Evolutionary conservation across 1,140 invertebrate genomes (phyloP).

Genomic region (Drosophila ercepeae): DNA sequence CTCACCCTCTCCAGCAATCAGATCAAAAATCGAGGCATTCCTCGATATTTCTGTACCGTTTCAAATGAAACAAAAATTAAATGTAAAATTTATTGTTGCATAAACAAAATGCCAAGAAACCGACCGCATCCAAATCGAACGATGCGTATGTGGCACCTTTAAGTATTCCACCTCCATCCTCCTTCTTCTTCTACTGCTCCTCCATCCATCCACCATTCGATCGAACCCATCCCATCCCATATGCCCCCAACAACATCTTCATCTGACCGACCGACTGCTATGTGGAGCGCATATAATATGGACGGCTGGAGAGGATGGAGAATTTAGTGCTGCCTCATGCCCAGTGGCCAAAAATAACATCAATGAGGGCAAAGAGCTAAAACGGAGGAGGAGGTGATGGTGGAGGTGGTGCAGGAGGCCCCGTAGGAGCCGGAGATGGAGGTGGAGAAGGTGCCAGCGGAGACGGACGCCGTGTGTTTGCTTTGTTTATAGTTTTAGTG

Average conservation of each 20-base stretch:
- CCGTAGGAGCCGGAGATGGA: not conserved
- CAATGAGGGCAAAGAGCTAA: constrained; percentile 27
- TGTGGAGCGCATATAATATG: constrained; percentile 49
- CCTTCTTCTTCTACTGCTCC: not conserved
- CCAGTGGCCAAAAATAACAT: constrained; percentile 71
- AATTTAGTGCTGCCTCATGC: constrained; percentile 57
- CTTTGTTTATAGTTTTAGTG: constrained; percentile 71
- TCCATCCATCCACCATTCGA: not conserved
- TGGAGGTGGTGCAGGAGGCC: not conserved
- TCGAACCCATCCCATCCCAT: constrained; percentile 1
- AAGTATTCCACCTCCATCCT: constrained; percentile 52
- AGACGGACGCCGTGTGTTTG: constrained; percentile 39
- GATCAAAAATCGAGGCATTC: constrained; percentile 38
- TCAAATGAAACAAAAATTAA: constrained; percentile 76
- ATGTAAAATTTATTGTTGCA: constrained; percentile 81
- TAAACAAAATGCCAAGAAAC: constrained; percentile 76
- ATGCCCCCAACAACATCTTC: constrained; percentile 24
- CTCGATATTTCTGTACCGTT: constrained; percentile 60
- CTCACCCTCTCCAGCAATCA: constrained; percentile 6
- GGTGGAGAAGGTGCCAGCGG: not conserved
- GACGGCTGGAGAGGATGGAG: constrained; percentile 54
- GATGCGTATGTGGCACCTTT: constrained; percentile 78
- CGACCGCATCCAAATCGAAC: constrained; percentile 67
- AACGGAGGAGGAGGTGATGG: not conserved
- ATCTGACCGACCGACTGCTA: constrained; percentile 44